phyloP scores from a whole-genome alignment of 2,113 vertebrate genomes.

The Anarhynchus alexandrinus region DNA sequence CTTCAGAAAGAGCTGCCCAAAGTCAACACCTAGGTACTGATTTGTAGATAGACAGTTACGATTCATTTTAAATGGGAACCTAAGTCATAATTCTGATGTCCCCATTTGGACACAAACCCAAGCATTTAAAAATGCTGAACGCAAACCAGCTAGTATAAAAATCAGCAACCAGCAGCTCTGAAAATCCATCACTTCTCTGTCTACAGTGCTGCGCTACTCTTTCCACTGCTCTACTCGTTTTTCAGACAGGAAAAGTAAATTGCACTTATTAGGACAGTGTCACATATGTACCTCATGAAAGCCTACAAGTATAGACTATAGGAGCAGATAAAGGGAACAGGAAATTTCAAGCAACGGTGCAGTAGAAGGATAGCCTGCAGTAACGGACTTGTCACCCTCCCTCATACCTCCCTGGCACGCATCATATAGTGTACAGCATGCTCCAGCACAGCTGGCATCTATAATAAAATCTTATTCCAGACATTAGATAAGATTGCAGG shows the following conservation, averaged over 20 bases:
- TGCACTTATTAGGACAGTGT: neutral
- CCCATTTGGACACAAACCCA: neutral
- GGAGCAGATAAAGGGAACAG: neutral
- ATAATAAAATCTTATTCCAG: neutral
- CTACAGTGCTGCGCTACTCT: neutral
- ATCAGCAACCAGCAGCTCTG: neutral
- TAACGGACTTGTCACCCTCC: neutral
- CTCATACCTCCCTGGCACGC: accelerated
- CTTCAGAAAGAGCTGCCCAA: neutral
- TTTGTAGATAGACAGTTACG: neutral
- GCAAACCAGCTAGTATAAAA: neutral
- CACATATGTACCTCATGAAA: neutral
- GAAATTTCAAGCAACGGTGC: neutral
- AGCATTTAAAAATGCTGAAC: neutral
- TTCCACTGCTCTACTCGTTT: neutral
- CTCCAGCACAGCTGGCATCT: neutral
- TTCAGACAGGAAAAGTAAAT: neutral
- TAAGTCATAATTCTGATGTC: neutral
- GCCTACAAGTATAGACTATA: neutral
- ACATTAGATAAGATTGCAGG: neutral
- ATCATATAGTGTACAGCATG: accelerated
- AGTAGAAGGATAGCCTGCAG: neutral
- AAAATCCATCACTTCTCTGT: neutral
- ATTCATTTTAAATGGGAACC: neutral
- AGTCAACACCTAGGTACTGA: neutral